Conservation (phyloP, 30 jellyfish, hydroid and myxozoan species). For the Nemopilema nomurai region DNA sequence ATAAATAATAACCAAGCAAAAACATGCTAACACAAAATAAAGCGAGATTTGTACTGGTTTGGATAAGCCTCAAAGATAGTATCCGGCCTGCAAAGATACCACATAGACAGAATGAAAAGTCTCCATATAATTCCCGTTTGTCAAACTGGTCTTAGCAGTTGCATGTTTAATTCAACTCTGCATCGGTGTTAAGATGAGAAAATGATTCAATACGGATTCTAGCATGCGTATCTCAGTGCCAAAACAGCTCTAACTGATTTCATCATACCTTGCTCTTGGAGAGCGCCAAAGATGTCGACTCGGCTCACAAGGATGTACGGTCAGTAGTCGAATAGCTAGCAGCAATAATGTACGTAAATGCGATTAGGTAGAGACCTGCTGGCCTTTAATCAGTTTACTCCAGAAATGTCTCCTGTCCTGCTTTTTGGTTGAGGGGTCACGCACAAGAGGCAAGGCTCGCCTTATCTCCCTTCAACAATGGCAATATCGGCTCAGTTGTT, state of each 20-base stretch:
- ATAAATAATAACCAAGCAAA: too few relatives aligned
- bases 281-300: not conserved
- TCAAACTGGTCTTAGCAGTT: too few relatives aligned
- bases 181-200: too few relatives aligned
- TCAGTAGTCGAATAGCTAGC: not conserved
- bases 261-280: not conserved
- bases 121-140: too few relatives aligned
- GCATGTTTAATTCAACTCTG: too few relatives aligned
- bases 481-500: not conserved
- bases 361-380: not conserved
- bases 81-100: too few relatives aligned
- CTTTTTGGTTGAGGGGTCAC: conserved; percentile 30
- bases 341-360: not conserved
- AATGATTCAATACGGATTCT: not conserved
- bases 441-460: conserved; percentile 10
- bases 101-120: too few relatives aligned
- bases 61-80: too few relatives aligned
- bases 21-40: too few relatives aligned
- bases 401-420: not conserved
- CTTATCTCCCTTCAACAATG: not conserved
- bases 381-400: not conserved
- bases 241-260: too few relatives aligned
- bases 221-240: too few relatives aligned
- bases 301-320: not conserved
- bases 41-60: too few relatives aligned